Evolutionary conservation across 1,140 invertebrate genomes (phyloP).

Genomic region (Meteorus sp.): DNA sequence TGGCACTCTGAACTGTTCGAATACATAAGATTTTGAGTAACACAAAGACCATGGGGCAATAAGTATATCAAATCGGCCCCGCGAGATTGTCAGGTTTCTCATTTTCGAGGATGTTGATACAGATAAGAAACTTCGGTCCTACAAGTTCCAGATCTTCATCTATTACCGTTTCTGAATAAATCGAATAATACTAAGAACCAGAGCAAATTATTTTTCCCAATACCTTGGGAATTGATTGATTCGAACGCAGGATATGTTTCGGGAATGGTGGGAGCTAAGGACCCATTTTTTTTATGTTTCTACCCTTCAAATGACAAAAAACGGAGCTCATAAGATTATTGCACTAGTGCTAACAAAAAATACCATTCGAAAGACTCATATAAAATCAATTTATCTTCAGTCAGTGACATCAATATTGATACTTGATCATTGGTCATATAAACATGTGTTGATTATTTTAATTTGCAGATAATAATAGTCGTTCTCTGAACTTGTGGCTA

Average conservation of each 20-base stretch:
- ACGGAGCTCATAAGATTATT: too few species aligned
- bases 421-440: too few species aligned
- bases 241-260: neutral
- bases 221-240: neutral
- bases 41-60: neutral
- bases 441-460: too few species aligned
- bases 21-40: too few species aligned
- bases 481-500: too few species aligned
- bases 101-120: neutral
- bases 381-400: too few species aligned
- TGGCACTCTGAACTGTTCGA: too few species aligned
- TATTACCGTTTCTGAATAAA: neutral
- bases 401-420: too few species aligned
- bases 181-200: neutral
- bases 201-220: neutral
- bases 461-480: too few species aligned
- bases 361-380: too few species aligned
- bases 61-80: neutral
- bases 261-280: neutral
- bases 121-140: neutral
- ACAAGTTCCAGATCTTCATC: neutral
- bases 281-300: conserved; percentile 7
- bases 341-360: too few species aligned
- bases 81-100: neutral
- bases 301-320: too few species aligned